Percentiles rank a stretch among this genome's conserved stretches.
phyloP scores from a whole-genome alignment of 2,113 vertebrate genomes.

The Antidorcas marsupialis region DNA sequence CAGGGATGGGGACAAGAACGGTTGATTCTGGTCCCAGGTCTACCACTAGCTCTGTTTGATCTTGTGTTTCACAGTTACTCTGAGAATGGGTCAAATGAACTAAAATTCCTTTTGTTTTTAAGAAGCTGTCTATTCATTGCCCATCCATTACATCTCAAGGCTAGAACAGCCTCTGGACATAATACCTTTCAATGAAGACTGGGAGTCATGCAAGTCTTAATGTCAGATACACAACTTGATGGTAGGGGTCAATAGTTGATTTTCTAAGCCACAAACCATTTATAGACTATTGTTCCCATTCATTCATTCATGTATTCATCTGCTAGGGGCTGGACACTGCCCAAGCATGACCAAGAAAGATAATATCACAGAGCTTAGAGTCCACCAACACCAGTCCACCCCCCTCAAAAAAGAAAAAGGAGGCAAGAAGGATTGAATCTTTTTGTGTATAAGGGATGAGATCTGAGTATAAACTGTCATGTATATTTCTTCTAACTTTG shows the following conservation, averaged over 20 bases:
- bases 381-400: not conserved
- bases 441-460: not conserved
- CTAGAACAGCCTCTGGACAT: not conserved
- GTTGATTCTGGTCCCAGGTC: not conserved
- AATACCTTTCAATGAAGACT: not conserved
- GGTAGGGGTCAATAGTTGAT: not conserved
- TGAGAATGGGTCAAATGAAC: not conserved
- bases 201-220: not conserved
- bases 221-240: not conserved
- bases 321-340: not conserved
- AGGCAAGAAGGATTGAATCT: not conserved
- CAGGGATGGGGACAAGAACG: not conserved
- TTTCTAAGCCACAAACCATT: slow-evolving; percentile 18
- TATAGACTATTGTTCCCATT: not conserved
- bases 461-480: not conserved
- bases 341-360: not conserved
- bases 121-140: not conserved
- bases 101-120: not conserved
- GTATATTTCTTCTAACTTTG: not conserved
- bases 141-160: not conserved
- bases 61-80: not conserved
- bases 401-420: not conserved
- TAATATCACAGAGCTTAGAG: not conserved
- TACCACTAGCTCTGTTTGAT: not conserved
- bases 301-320: not conserved